phyloP scores from a whole-genome alignment of 2,797 vertebrate species.

The Xenopus petersii region DNA sequence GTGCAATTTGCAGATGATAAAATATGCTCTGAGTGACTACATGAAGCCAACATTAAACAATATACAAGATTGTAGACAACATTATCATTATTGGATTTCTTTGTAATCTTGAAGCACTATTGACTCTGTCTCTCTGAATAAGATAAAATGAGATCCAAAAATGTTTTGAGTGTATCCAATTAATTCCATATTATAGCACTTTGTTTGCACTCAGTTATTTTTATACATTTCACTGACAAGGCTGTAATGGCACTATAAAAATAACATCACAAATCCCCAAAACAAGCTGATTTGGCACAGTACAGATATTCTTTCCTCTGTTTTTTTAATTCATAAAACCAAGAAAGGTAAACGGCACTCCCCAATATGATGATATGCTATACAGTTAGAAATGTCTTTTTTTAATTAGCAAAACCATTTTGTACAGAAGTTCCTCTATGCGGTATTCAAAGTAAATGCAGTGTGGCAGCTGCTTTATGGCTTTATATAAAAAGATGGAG shows the following conservation, averaged over 20 bases:
- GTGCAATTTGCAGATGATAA: constrained; percentile 18
- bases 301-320: constrained; percentile 34
- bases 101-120: constrained; percentile 2
- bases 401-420: constrained; percentile 38
- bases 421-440: constrained; percentile 20
- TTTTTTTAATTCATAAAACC: constrained; percentile 45
- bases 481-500: constrained; percentile 62
- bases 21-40: constrained; percentile 26
- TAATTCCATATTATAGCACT: constrained; percentile 20
- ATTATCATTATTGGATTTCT: constrained; percentile 13
- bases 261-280: constrained; percentile 43
- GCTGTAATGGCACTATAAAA: constrained; percentile 11
- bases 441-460: constrained; percentile 36
- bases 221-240: background rate
- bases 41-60: constrained; percentile 18
- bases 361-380: constrained; percentile 36
- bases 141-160: constrained; percentile 13
- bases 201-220: constrained; percentile 6
- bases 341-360: constrained; percentile 44
- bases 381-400: constrained; percentile 48
- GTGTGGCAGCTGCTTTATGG: constrained; percentile 59
- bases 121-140: background rate
- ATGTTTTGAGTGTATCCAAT: constrained; percentile 1
- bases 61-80: constrained; percentile 22
- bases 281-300: constrained; percentile 47